Conservation (phyloP, 2,113 vertebrate genomes). For the Mormyrus lacerda region DNA sequence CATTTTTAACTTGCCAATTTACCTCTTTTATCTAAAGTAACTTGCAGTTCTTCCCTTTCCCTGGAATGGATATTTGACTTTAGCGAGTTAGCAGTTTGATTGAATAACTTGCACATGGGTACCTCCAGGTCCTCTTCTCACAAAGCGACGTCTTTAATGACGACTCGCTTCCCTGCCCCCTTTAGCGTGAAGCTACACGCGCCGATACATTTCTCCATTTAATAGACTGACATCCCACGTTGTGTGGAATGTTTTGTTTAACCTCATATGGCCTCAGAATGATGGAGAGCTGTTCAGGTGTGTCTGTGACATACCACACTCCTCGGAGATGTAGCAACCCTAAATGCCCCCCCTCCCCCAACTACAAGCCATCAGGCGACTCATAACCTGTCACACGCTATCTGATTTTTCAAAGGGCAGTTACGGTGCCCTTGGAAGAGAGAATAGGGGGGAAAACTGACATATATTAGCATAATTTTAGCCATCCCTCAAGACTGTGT, state of each 20-base stretch:
- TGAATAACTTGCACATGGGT: not conserved
- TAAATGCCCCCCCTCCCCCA: conserved; percentile 41
- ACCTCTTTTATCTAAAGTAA: not conserved
- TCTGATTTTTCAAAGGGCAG: conserved; percentile 54
- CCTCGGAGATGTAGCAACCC: conserved; percentile 38
- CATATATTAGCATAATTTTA: conserved; percentile 53
- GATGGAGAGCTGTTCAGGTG: conserved; percentile 52
- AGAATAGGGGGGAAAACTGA: conserved; percentile 51
- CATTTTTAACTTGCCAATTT: not conserved
- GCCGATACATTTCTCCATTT: too few species aligned
- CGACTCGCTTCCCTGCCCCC: not conserved
- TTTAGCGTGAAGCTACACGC: not conserved
- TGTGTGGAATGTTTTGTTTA: not conserved
- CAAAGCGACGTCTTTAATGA: not conserved
- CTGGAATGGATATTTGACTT: not conserved
- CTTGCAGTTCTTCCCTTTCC: not conserved
- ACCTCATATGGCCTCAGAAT: conserved; percentile 30
- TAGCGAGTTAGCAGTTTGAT: not conserved
- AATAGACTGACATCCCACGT: not conserved
- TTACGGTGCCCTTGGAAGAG: conserved; percentile 55
- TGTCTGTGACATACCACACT: conserved; percentile 43
- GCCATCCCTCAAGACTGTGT: conserved; percentile 36
- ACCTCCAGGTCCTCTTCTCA: not conserved
- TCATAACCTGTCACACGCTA: conserved; percentile 60
- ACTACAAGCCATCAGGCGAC: conserved; percentile 41